These are phyloP conservation scores for Yponomeuta sedellus DNA, from an alignment of 2,888 invertebrate genomes.

Conservation along the genomic window DNA sequence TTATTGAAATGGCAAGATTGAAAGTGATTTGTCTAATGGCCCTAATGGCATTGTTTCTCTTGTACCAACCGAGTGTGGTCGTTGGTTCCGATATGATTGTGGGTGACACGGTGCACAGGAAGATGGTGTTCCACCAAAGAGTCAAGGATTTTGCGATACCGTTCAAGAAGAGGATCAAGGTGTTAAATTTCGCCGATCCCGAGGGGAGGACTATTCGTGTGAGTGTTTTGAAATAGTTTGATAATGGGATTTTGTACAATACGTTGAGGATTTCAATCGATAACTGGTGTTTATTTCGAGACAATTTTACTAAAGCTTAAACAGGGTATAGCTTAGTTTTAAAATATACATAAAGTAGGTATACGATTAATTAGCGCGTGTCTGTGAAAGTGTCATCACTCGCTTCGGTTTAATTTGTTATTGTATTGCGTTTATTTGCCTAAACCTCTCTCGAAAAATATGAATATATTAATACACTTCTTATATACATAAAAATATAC, in stretches of 20 bases:
- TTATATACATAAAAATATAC: too few relatives aligned
- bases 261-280: too few relatives aligned
- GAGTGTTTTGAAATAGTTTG: constrained; percentile 13
- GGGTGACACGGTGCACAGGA: constrained; percentile 65
- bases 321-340: too few relatives aligned
- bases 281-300: too few relatives aligned
- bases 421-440: too few relatives aligned
- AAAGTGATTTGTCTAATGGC: constrained; percentile 17
- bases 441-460: too few relatives aligned
- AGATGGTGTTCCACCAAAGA: constrained; percentile 69
- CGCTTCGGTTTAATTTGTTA: too few relatives aligned
- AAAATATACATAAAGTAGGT: too few relatives aligned
- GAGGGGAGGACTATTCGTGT: constrained; percentile 65
- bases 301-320: too few relatives aligned
- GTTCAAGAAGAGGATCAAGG: constrained; percentile 63
- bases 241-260: not conserved
- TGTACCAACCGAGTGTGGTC: constrained; percentile 24
- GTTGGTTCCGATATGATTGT: constrained; percentile 53
- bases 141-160: constrained; percentile 68
- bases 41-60: constrained; percentile 26
- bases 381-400: too few relatives aligned
- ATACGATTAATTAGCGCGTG: too few relatives aligned
- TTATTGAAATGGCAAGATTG: not conserved
- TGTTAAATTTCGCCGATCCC: constrained; percentile 52
- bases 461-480: too few relatives aligned